phyloP scores from a whole-genome alignment of 2,797 vertebrate species.

The Octomys mimax region DNA sequence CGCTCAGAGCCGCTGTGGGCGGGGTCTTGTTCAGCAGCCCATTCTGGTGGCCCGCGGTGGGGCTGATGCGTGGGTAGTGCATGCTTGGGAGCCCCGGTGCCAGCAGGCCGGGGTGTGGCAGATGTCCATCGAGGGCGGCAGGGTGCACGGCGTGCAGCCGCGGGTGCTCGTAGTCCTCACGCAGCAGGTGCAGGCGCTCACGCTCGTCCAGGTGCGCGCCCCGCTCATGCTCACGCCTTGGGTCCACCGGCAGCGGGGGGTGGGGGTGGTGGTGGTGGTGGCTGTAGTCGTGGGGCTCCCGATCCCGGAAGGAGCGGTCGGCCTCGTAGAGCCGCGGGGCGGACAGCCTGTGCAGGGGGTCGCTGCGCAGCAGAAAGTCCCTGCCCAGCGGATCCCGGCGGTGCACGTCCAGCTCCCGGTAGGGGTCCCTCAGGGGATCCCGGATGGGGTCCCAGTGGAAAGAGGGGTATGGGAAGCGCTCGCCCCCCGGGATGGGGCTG shows the following conservation, averaged over 20 bases:
- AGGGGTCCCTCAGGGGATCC: conserved; percentile 94
- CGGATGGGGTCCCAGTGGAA: conserved; percentile 99
- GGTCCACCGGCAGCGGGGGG: conserved; percentile 92
- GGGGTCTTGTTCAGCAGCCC: conserved; percentile 97
- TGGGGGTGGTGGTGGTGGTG: conserved; percentile 93
- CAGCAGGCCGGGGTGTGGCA: conserved; percentile 94
- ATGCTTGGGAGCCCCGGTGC: conserved; percentile 96
- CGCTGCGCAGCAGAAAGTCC: conserved; percentile 95
- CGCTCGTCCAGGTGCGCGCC: conserved; percentile 94
- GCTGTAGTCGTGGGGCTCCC: conserved; percentile 97
- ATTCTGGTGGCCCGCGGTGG: conserved; percentile 95
- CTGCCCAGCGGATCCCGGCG: conserved; percentile 95
- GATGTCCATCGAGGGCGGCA: conserved; percentile 94
- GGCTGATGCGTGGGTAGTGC: conserved; percentile 97
- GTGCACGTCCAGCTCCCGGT: conserved; percentile 96
- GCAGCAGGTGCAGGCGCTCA: conserved; percentile 95
- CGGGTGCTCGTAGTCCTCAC: conserved; percentile 96
- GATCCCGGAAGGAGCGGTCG: conserved; percentile 96
- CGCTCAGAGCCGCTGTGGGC: conserved; percentile 96
- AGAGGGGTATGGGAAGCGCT: conserved; percentile 97
- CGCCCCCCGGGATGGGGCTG: conserved; percentile 96
- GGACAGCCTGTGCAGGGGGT: conserved; percentile 95
- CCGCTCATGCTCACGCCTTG: conserved; percentile 95
- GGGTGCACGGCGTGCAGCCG: conserved; percentile 91
- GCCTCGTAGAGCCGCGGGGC: conserved; percentile 94